Evolutionary conservation across 2,888 invertebrate species (phyloP).

Genomic region (Apeira syringaria): DNA sequence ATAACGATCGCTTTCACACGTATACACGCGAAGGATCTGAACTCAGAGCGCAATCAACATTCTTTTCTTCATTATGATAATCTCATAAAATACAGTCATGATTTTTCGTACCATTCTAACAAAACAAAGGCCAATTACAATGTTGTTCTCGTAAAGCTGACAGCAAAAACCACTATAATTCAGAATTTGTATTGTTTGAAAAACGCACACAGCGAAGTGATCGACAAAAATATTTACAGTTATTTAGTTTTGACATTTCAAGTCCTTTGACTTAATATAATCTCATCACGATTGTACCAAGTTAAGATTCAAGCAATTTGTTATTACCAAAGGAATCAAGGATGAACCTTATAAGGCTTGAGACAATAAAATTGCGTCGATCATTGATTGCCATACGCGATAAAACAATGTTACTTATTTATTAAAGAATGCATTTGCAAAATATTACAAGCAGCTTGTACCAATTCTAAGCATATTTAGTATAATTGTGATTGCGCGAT

Average conservation of each 20-base stretch:
- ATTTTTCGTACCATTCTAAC: constrained; percentile 26
- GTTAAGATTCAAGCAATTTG: constrained; percentile 29
- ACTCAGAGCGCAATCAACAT: constrained; percentile 36
- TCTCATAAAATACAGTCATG: constrained; percentile 25
- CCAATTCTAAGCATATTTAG: too few species aligned
- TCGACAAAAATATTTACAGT: constrained; percentile 5
- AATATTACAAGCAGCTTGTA: too few species aligned
- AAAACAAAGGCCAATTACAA: constrained; percentile 31
- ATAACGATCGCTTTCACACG: constrained; percentile 41
- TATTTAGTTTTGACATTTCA: constrained; percentile 11
- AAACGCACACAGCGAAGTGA: constrained; percentile 2
- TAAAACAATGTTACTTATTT: constrained; percentile 12
- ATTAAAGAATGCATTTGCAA: constrained; percentile 1
- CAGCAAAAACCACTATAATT: constrained; percentile 22
- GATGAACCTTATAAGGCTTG: constrained; percentile 31
- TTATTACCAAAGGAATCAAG: constrained; percentile 33
- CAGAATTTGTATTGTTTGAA: constrained; percentile 11
- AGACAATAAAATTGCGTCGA: constrained; percentile 45
- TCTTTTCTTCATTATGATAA: constrained; percentile 30
- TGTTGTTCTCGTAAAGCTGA: constrained; percentile 22
- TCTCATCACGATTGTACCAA: constrained; percentile 40
- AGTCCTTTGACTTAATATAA: constrained; percentile 9
- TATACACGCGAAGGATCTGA: constrained; percentile 37
- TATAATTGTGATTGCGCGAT: too few species aligned
- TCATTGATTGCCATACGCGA: constrained; percentile 25